These are phyloP conservation scores for Cacoxenus indagator DNA, from an alignment of 2,888 invertebrate species.

Conservation along the genomic window DNA sequence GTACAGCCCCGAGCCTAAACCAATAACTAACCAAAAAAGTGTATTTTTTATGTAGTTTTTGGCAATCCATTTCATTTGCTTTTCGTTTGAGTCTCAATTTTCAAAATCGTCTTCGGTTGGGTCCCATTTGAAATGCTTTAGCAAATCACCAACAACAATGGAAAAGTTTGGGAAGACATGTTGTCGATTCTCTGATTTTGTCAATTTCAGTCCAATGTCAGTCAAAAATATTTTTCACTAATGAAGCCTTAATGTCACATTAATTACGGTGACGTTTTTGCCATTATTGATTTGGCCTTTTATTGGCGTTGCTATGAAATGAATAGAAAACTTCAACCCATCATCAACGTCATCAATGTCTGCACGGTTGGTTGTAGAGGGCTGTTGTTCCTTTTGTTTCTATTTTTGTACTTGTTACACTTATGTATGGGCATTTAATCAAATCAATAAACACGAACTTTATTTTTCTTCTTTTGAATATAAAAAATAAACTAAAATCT, in stretches of 20 bases:
- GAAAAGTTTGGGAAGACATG: neutral
- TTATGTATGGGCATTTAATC: neutral
- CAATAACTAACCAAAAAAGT: no score
- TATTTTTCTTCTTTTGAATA: neutral
- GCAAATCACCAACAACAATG: neutral
- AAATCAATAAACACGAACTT: neutral
- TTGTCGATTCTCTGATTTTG: neutral
- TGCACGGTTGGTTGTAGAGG: no score
- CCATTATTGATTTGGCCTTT: neutral
- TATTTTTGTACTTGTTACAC: no score
- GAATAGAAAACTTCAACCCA: no score
- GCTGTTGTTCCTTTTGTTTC: no score
- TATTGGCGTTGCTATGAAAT: neutral
- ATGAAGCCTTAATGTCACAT: conserved; percentile 7
- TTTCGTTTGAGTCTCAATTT: no score
- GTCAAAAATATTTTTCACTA: neutral
- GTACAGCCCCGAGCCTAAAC: no score
- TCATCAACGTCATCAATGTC: neutral
- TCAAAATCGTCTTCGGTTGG: no score
- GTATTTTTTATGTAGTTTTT: no score
- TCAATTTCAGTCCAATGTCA: neutral
- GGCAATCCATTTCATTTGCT: no score
- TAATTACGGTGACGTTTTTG: neutral
- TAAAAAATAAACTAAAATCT: neutral
- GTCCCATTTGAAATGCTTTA: no score